Base-by-base conservation (phyloP, 2,888 invertebrate species). In the Drosophila histrio region DNA sequence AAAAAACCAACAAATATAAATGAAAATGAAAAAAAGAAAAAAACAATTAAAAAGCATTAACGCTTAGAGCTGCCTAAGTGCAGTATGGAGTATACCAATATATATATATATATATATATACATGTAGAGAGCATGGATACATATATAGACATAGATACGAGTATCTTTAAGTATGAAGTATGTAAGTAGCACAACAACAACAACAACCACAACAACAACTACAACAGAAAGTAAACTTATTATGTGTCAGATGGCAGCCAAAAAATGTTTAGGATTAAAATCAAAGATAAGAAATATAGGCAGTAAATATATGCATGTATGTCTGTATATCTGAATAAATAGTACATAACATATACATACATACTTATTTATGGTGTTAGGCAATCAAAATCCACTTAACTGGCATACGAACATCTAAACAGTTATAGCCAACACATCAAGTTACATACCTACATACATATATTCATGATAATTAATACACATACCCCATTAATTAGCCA, bases 61-160 rank as follows among this genome's bases (percentile, higher is more conserved):
- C 84, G 84, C 87, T 84, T 84, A 83, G 65, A 22, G 81, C 83
- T 86, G 84, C 84, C 84, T 78, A 86, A 77, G 87, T 72, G 87
- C 86, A 78, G 82, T 57, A 30, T 63, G 53, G 64, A 71, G 65
- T 82, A 80, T 70, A 79, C 73, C 59, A 53, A 64, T 26, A 49
- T 41, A 52, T 15, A 30, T 39, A 49, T n/a, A n/a, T n/a, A n/a
- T n/a, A n/a, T n/a, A n/a, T n/a, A n/a, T n/a, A 32, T 53, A 60
- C 26, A 53, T 44, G 44, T 36, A 53, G 13, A 46, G 32, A 19
- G 50, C 50, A 38, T 44, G 44, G 38, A 19, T 21, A 30, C 46
- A 61, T 30, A 49, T 30, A 72, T 26, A 56, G 26, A 49, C 32
- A 66, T 21, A 52, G 30, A 61, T 36, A 65, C 24, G 22, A 44